Percentiles rank a stretch among this genome's conserved stretches.
These are phyloP conservation scores for Proctacanthus coquilletti DNA, from an alignment of 1,140 invertebrate genomes.

Conservation along the genomic window DNA sequence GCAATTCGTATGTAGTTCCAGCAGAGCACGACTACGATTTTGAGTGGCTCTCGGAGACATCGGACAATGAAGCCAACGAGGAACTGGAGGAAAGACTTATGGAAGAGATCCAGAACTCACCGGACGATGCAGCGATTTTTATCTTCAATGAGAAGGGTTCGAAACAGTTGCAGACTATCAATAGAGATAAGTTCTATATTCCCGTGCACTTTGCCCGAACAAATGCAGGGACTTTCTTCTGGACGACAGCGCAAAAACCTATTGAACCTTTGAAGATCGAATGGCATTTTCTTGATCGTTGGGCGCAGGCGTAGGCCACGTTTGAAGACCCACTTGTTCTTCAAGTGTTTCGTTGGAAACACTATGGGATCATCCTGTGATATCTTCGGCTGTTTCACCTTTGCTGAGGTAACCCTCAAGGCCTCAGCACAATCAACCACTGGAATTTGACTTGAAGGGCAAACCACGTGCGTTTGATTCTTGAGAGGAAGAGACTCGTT, in stretches of 20 bases:
- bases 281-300: not conserved
- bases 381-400: not conserved
- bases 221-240: not conserved
- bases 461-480: no score
- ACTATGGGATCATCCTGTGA: not conserved
- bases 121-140: not conserved
- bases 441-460: not conserved
- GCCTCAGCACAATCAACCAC: not conserved
- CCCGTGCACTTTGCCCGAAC: not conserved
- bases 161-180: not conserved
- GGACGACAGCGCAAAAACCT: not conserved
- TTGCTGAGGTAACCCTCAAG: not conserved
- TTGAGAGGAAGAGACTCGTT: no score
- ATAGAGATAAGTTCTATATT: not conserved
- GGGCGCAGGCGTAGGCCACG: not conserved
- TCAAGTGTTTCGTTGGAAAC: not conserved
- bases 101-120: not conserved
- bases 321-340: not conserved
- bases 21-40: not conserved
- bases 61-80: not conserved
- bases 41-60: not conserved
- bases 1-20: not conserved
- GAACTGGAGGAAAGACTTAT: not conserved
- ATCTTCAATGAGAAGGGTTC: not conserved
- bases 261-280: not conserved